Conservation (phyloP, 1,140 invertebrate genomes). For the Drosophila yakuba region DNA sequence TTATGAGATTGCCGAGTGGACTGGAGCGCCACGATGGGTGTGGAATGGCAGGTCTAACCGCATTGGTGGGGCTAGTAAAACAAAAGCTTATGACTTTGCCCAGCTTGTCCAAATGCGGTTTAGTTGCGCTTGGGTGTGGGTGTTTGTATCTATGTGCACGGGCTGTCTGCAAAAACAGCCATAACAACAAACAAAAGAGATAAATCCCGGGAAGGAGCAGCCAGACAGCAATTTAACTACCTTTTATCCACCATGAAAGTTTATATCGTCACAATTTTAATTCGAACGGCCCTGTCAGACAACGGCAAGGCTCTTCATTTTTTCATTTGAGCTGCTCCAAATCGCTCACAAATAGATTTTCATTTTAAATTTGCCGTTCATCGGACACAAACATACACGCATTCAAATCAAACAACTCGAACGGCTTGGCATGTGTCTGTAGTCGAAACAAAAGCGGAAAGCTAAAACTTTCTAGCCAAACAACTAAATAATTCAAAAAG, state of each 20-base stretch:
- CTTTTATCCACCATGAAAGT: conserved; percentile 41
- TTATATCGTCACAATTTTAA: conserved; percentile 55
- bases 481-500: conserved; percentile 57
- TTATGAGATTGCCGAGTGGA: conserved; percentile 73
- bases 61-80: conserved; percentile 77
- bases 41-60: conserved; percentile 43
- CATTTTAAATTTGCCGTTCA: conserved; percentile 52
- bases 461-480: conserved; percentile 38
- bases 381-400: conserved; percentile 35
- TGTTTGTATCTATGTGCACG: conserved; percentile 8
- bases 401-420: conserved; percentile 54
- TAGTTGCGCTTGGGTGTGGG: conserved; percentile 14
- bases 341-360: conserved; percentile 63
- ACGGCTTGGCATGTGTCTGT: conserved; percentile 59
- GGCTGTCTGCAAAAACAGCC: conserved; percentile 29
- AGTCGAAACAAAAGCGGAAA: conserved; percentile 10
- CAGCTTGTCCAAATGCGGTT: conserved; percentile 53
- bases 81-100: conserved; percentile 78
- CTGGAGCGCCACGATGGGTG: conserved; percentile 6
- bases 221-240: conserved; percentile 42
- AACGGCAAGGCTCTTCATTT: conserved; percentile 6
- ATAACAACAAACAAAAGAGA: conserved; percentile 54
- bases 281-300: conserved; percentile 34
- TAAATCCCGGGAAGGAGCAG: conserved; percentile 28
- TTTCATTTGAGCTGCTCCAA: conserved; percentile 19